Conservation (phyloP, 2,113 vertebrate genomes). For the Hemicordylus capensis region DNA sequence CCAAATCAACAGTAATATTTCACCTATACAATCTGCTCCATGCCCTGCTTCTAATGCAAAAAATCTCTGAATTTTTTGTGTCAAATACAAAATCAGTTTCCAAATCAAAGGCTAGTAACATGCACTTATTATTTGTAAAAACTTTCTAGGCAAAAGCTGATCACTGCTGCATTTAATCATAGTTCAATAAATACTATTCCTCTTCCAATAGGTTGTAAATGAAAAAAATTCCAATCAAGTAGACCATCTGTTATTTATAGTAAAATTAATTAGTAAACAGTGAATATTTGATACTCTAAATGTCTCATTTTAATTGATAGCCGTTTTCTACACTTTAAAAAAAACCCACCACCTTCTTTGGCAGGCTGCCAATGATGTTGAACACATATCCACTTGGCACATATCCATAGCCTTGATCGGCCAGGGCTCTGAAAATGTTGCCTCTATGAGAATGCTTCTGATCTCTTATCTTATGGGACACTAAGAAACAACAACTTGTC, state of each 20-base stretch:
- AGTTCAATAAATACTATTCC: constrained; percentile 14
- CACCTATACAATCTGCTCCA: too few relatives aligned
- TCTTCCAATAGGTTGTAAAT: constrained; percentile 28
- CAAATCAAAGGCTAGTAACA: constrained; percentile 31
- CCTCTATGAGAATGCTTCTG: constrained; percentile 53
- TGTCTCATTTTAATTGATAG: constrained; percentile 35
- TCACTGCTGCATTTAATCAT: constrained; percentile 2
- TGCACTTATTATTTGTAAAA: constrained; percentile 44
- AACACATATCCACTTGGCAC: constrained; percentile 52
- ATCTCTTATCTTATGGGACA: constrained; percentile 47
- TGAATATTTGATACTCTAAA: too few relatives aligned
- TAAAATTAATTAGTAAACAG: constrained; percentile 58
- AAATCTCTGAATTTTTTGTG: constrained; percentile 9
- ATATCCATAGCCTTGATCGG: constrained; percentile 53
- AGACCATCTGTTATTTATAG: constrained; percentile 53
- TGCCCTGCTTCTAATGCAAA: constrained; percentile 10
- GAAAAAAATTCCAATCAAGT: constrained; percentile 2
- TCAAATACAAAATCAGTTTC: constrained; percentile 26
- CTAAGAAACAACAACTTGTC: constrained; percentile 46
- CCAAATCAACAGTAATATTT: constrained; percentile 18
- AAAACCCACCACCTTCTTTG: not conserved
- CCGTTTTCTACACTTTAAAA: constrained; percentile 56
- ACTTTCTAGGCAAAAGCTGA: constrained; percentile 36
- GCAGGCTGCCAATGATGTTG: constrained; percentile 48
- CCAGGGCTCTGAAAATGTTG: constrained; percentile 44